Conservation (phyloP, 2,113 vertebrate species). For the Phalacrocorax brasilianus region DNA sequence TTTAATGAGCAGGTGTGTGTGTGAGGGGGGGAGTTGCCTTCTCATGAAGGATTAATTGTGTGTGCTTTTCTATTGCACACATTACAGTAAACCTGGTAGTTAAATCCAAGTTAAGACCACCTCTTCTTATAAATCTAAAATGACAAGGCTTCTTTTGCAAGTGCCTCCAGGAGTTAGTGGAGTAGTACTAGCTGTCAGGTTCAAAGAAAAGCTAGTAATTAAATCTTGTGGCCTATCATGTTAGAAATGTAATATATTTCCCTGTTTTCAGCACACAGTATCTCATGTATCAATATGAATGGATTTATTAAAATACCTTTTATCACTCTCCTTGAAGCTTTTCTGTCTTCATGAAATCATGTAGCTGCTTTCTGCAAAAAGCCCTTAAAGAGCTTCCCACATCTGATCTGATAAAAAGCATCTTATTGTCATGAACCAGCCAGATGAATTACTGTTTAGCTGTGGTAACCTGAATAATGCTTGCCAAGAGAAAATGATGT, state of each 20-base stretch:
- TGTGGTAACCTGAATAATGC: neutral
- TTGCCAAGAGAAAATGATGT: neutral
- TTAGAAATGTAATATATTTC: neutral
- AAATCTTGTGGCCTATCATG: neutral
- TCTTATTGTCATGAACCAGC: neutral
- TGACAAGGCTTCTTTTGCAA: neutral
- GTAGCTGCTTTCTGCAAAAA: neutral
- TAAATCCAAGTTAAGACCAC: neutral
- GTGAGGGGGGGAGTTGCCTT: neutral
- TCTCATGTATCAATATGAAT: neutral
- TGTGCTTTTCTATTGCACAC: neutral
- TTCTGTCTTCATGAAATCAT: neutral
- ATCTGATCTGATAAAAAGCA: neutral
- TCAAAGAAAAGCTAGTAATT: conserved; percentile 28
- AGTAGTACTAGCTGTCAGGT: neutral
- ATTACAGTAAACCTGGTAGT: neutral
- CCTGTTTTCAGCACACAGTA: neutral
- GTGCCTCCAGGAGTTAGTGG: neutral
- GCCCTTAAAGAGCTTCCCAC: neutral
- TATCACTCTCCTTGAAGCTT: neutral
- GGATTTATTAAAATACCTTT: neutral
- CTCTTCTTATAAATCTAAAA: neutral
- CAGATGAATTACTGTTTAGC: neutral
- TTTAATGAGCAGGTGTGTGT: neutral
- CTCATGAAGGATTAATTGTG: neutral